Conservation (phyloP, 2,113 vertebrate genomes). For the Brachyhypopomus occidentalis region DNA sequence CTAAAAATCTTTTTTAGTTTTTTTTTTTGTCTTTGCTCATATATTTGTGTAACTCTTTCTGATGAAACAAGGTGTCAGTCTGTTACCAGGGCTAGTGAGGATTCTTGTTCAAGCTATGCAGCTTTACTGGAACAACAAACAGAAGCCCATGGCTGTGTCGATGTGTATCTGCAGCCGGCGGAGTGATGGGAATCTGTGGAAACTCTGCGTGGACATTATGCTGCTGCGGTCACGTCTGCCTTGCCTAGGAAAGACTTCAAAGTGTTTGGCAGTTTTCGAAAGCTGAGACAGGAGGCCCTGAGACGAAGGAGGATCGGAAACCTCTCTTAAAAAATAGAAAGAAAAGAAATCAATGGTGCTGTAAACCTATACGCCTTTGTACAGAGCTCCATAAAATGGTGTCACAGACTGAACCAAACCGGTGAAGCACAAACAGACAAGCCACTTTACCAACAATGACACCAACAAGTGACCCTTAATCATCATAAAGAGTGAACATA, state of each 20-base stretch:
- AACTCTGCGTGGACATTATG: slow-evolving; percentile 38
- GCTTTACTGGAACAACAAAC: slow-evolving; percentile 1
- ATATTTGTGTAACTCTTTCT: not conserved
- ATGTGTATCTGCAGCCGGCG: slow-evolving; percentile 1
- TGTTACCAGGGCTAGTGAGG: not conserved
- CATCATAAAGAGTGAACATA: slow-evolving; percentile 18
- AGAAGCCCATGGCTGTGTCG: not conserved
- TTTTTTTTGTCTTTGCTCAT: slow-evolving; percentile 1
- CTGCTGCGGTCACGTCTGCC: slow-evolving; percentile 28
- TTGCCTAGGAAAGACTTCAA: slow-evolving; percentile 38
- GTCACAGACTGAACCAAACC: slow-evolving; percentile 13
- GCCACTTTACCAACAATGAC: not conserved
- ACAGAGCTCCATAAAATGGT: not conserved
- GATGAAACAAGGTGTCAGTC: not conserved
- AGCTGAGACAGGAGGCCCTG: slow-evolving; percentile 41
- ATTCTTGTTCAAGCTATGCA: slow-evolving; percentile 13
- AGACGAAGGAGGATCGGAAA: slow-evolving; percentile 51
- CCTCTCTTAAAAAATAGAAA: slow-evolving; percentile 40
- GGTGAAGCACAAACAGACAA: not conserved
- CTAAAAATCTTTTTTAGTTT: not conserved
- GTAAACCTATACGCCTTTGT: not conserved
- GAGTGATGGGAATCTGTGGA: slow-evolving; percentile 19
- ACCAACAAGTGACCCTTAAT: slow-evolving; percentile 28
- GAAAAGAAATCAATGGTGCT: slow-evolving; percentile 21
- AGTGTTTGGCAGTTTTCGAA: slow-evolving; percentile 42